Evolutionary conservation across 2,113 vertebrate species (phyloP), one percentile per base, ranked within the genome.

Genomic region (Pholis gunnellus): DNA sequence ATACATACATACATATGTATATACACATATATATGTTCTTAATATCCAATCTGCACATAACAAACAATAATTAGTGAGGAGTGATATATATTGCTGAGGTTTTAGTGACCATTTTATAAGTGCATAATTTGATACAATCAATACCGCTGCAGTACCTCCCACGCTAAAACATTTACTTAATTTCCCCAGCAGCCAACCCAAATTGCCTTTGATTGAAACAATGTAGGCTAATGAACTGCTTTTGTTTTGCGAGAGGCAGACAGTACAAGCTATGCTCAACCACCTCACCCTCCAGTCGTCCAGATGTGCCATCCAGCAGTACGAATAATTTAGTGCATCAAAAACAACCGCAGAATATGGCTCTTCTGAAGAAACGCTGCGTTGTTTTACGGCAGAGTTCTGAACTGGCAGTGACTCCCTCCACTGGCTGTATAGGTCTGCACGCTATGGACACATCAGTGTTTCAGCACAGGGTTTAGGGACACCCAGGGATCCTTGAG

Each of bases 371-470:
- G 64, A 63, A 76, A 75, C 65, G 6, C 27, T 22, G 52, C 14
- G 76, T 64, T 76, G 48, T 78, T 86, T 82, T 15, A 48, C 56
- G 64, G 61, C 25, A 20, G 61, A 72, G 34, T 79, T 82, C 5
- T 83, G 50, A 27, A 57, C 63, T 78, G 56, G 78, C 82, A 75
- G 46, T 59, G 27, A 31, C 54, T 46, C 15, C 22, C 36, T 78
- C 67, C 50, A 67, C 52, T 66, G 75, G 54, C 74, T 82, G 81
- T 15, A 36, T 15, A 36, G 42, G 67, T 48, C 34, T 86, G 74
- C 60, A 22, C 25, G 42, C 94, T 96, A 94, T 95, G 96, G 95
- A 96, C 95, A 96, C 92, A 95, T 94, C 94, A 93, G 92, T 88
- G 94, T 94, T 95, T 89, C 60, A 72, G 64, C 42, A 56, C 34